Evolutionary conservation across 2,113 vertebrate genomes (phyloP).

Genomic region (Orycteropus afer): DNA sequence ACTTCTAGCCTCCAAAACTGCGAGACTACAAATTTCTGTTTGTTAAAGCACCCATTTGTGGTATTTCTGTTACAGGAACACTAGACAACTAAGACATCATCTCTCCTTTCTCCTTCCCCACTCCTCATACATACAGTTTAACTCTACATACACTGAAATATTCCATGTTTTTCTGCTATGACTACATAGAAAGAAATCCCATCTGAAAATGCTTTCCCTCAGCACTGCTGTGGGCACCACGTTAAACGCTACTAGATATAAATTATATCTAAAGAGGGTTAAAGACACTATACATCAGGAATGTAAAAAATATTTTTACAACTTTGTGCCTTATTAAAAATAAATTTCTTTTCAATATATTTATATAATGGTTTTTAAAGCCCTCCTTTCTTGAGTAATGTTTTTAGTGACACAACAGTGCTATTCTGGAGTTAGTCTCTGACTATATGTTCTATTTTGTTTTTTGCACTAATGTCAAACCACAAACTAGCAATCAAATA

Average conservation of each 20-base stretch:
- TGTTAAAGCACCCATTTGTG: too few relatives aligned
- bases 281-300: background rate
- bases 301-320: background rate
- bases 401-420: background rate
- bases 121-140: background rate
- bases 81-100: too few relatives aligned
- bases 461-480: conserved; percentile 33
- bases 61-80: too few relatives aligned
- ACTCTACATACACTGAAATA: background rate
- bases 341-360: background rate
- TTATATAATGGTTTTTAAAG: background rate
- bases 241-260: background rate
- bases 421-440: background rate
- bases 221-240: background rate
- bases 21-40: too few relatives aligned
- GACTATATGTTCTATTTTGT: background rate
- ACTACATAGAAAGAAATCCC: background rate
- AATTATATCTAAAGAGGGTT: background rate
- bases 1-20: too few relatives aligned
- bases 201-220: background rate
- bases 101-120: background rate
- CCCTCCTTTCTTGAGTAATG: background rate
- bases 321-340: background rate
- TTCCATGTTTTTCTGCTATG: background rate
- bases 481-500: background rate